Base-by-base conservation (phyloP, 2,797 vertebrate species). In the Trachops cirrhosus region DNA sequence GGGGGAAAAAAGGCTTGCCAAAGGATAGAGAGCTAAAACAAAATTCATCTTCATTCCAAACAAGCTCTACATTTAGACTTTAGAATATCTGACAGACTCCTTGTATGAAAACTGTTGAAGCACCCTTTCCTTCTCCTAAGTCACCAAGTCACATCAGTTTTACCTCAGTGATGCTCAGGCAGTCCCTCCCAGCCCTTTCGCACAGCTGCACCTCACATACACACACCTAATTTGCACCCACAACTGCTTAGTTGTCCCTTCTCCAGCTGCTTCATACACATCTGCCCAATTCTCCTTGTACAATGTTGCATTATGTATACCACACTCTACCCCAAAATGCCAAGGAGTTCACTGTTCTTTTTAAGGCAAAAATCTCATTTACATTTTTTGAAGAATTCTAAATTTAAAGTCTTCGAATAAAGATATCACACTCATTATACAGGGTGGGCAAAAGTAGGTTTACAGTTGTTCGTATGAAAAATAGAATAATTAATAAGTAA, bases 351-450 rank as follows among this genome's bases (percentile, higher is more conserved):
- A 34, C 50, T 48, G 3, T 46, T 84, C 82, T 67, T 92, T 84
- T 90, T 74, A 94, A 80, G 84, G 77, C 24, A 84, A 95, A 95
- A 95, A 75, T 86, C 67, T 75, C 41, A 89, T 54, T 74, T 93
- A 91, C 52, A 89, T 21, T 86, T 93, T 86, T 77, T 64, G 50
- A 86, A 86, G 54, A 89, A 89, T 68, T 86, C 50, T 73, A 75
- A 68, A 50, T 77, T 39, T 80, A 74, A 52, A 21, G 50, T 67
- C 29, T 77, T 41, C 85, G 29, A 91, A 68, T 62, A 83, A 50
- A 39, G 18, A n/a, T 64, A 48, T 41, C n/a, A 79, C 93, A 37
- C 18, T 67, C 73, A 75, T 26, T 70, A 46, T 11, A 54, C 8
- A 37, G 50, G 50, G 4, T 34, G 9, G 50, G 22, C 34, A 79